Percentiles rank a stretch among this genome's conserved stretches.
Conservation (phyloP, 30 jellyfish, hydroid and myxozoan species). For the Aurelia aurita complex sp. Pacific region DNA sequence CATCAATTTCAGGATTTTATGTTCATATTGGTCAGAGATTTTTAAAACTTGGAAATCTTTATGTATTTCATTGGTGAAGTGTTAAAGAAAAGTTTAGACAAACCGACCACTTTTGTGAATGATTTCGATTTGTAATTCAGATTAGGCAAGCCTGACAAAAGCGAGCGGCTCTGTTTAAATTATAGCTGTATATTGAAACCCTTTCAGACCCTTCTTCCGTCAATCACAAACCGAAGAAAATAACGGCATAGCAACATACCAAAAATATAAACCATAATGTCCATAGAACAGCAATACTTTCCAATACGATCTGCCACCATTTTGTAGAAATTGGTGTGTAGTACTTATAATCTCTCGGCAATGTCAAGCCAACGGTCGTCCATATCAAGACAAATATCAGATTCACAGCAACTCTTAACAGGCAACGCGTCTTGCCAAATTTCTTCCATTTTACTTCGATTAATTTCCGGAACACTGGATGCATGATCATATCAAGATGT, state of each 20-base stretch:
- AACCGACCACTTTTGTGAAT: too few relatives aligned
- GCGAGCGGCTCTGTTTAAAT: too few relatives aligned
- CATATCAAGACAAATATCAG: conserved; percentile 79
- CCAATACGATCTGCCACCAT: conserved; percentile 91
- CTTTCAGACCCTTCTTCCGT: too few relatives aligned
- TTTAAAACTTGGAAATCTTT: too few relatives aligned
- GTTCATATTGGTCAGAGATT: too few relatives aligned
- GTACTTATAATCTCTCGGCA: conserved; percentile 80
- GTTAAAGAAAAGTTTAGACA: too few relatives aligned
- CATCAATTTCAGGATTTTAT: too few relatives aligned
- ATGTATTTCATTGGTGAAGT: too few relatives aligned
- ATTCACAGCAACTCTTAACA: conserved; percentile 57
- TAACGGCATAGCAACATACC: conserved; percentile 42
- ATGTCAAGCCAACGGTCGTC: conserved; percentile 81
- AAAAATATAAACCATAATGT: conserved; percentile 68
- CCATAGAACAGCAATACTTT: conserved; percentile 71
- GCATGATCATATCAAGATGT: conserved; percentile 86
- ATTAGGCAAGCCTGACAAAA: too few relatives aligned
- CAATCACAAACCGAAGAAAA: too few relatives aligned
- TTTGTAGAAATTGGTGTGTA: conserved; percentile 49
- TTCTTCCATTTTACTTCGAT: conserved; percentile 85
- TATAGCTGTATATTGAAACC: too few relatives aligned
- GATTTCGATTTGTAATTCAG: too few relatives aligned
- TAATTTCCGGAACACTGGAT: conserved; percentile 84
- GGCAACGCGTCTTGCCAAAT: conserved; percentile 76